Percentiles rank a stretch among this genome's conserved stretches.
phyloP scores from a whole-genome alignment of 2,888 invertebrate species.

The Mythimna pallens region DNA sequence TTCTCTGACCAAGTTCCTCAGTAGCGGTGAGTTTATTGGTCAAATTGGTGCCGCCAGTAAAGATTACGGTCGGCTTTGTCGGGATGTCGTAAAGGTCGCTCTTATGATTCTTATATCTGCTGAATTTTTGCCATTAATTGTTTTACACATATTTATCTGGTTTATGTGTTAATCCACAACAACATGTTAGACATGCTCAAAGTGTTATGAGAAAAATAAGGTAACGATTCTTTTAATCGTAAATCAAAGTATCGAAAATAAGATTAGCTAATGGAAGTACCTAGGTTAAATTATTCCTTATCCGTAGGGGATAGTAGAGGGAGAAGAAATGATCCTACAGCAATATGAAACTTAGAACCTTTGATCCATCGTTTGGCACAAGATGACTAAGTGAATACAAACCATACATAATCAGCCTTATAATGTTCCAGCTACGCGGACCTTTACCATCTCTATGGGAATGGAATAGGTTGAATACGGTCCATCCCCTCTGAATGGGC shows the following conservation, averaged over 20 bases:
- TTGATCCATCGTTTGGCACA: not conserved
- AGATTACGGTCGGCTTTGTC: conserved; percentile 46
- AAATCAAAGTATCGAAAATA: conserved; percentile 5
- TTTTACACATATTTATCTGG: conserved; percentile 24
- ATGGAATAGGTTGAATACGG: too few species aligned
- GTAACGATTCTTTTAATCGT: too few species aligned
- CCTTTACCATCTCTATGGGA: too few species aligned
- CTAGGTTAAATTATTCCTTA: too few species aligned
- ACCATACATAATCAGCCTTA: too few species aligned
- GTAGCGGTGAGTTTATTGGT: conserved; percentile 43
- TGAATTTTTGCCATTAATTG: conserved; percentile 35
- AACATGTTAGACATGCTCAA: not conserved
- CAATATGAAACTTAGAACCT: too few species aligned
- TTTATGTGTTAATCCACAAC: not conserved
- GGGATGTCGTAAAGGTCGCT: conserved; percentile 25
- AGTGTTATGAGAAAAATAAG: not conserved
- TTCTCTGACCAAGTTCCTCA: conserved; percentile 6
- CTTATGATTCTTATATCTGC: conserved; percentile 42
- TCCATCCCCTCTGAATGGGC: too few species aligned
- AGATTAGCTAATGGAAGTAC: not conserved
- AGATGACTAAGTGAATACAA: too few species aligned
- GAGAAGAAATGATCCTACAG: too few species aligned
- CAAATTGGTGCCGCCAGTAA: conserved; percentile 50
- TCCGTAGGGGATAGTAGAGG: too few species aligned
- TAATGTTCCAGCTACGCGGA: too few species aligned